Percentiles rank a stretch among this genome's conserved stretches.
phyloP scores from a whole-genome alignment of 2,888 invertebrate species.

The Actias luna region DNA sequence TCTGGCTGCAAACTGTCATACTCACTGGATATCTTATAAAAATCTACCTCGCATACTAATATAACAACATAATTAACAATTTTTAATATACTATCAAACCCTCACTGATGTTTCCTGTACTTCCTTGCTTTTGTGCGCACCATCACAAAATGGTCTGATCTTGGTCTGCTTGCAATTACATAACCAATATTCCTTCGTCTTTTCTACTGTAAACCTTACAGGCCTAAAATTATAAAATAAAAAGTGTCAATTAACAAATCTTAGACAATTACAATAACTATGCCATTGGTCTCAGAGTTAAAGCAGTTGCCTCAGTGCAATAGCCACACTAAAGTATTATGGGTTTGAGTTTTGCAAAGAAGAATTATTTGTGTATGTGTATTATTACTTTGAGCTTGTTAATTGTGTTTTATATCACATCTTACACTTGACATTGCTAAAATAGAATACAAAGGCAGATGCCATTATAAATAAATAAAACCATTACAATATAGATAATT shows the following conservation, averaged over 20 bases:
- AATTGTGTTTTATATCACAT: too few relatives aligned
- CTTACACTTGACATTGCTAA: too few relatives aligned
- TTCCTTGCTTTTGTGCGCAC: constrained; percentile 90
- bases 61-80: constrained; percentile 1
- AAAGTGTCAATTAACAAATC: neutral
- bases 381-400: too few relatives aligned
- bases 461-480: too few relatives aligned
- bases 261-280: too few relatives aligned
- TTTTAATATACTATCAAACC: constrained; percentile 35
- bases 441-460: too few relatives aligned
- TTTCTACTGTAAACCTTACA: constrained; percentile 90
- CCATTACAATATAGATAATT: too few relatives aligned
- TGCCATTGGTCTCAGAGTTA: too few relatives aligned
- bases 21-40: neutral
- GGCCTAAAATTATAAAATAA: constrained; percentile 83
- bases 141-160: constrained; percentile 98
- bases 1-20: neutral
- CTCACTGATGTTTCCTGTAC: constrained; percentile 83
- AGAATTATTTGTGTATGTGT: too few relatives aligned
- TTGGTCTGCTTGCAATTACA: constrained; percentile 98
- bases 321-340: too few relatives aligned
- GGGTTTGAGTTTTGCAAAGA: too few relatives aligned
- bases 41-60: constrained; percentile 10
- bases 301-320: too few relatives aligned
- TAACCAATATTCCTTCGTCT: constrained; percentile 96